Conservation (phyloP, 2,113 vertebrate genomes). For the Monopterus albus region DNA sequence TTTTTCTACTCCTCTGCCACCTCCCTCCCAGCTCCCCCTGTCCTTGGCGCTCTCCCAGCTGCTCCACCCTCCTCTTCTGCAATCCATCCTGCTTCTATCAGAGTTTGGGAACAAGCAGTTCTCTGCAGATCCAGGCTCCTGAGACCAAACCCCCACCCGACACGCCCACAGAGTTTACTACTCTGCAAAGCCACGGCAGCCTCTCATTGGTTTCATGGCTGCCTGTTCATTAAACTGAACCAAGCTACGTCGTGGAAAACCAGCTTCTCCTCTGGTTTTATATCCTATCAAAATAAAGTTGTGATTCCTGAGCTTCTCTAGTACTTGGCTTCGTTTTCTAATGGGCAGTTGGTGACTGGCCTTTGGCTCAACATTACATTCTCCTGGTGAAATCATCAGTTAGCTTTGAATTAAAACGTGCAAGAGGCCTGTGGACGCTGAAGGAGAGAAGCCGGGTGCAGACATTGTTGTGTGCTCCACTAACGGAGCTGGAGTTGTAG, state of each 20-base stretch:
- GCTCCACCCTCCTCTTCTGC: conserved; percentile 29
- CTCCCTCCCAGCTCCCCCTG: not conserved
- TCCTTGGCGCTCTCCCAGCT: not conserved
- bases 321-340: too few relatives aligned
- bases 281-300: not conserved
- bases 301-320: too few relatives aligned
- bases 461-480: too few relatives aligned
- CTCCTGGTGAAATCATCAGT: too few relatives aligned
- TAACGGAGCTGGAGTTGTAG: too few relatives aligned
- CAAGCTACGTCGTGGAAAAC: not conserved
- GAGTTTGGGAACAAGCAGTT: conserved; percentile 54
- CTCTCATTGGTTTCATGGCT: not conserved
- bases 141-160: conserved; percentile 1
- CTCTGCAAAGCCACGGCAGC: conserved; percentile 3
- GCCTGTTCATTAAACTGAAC: not conserved
- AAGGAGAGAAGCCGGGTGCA: too few relatives aligned
- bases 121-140: conserved; percentile 26
- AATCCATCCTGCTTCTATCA: conserved; percentile 38
- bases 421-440: too few relatives aligned
- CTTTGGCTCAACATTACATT: too few relatives aligned
- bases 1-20: too few relatives aligned
- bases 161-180: not conserved
- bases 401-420: too few relatives aligned
- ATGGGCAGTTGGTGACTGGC: too few relatives aligned
- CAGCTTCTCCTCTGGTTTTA: not conserved